Percentiles rank a stretch among this genome's conserved stretches.
Evolutionary conservation across 2,113 vertebrate species (phyloP).

Genomic region (Sus scrofa): DNA sequence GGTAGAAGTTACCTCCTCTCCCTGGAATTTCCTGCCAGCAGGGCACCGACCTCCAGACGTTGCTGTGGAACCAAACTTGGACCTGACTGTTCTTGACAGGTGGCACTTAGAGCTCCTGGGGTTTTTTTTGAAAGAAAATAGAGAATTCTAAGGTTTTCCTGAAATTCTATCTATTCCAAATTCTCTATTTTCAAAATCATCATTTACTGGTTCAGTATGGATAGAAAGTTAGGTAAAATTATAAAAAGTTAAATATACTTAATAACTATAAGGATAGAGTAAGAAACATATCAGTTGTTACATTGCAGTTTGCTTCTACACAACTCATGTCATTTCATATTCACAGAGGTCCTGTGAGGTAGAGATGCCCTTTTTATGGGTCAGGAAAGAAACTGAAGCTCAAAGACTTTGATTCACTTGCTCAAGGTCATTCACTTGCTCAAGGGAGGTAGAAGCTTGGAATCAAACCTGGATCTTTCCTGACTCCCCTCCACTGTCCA

Average conservation of each 20-base stretch:
- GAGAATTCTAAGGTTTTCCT: not conserved
- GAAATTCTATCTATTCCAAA: not conserved
- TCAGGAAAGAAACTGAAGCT: not conserved
- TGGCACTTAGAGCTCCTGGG: not conserved
- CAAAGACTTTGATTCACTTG: not conserved
- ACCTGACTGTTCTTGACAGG: not conserved
- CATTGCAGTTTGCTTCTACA: not conserved
- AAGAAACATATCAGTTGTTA: not conserved
- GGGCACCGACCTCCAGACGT: not conserved
- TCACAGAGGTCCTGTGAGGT: not conserved
- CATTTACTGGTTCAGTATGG: not conserved
- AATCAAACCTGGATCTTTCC: not conserved
- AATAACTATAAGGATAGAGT: not conserved
- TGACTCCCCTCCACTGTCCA: not conserved
- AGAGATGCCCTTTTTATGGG: not conserved
- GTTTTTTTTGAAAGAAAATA: not conserved
- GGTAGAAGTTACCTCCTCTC: not conserved
- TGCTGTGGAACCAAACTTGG: not conserved
- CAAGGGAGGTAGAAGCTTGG: not conserved
- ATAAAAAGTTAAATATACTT: not conserved
- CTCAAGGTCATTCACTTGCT: not conserved
- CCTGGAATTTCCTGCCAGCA: not conserved
- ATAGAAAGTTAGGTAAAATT: not conserved
- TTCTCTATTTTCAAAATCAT: constrained; percentile 19
- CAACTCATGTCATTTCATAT: not conserved